Evolutionary conservation across 2,113 vertebrate genomes (phyloP).

Genomic region (Zosterops borbonicus): DNA sequence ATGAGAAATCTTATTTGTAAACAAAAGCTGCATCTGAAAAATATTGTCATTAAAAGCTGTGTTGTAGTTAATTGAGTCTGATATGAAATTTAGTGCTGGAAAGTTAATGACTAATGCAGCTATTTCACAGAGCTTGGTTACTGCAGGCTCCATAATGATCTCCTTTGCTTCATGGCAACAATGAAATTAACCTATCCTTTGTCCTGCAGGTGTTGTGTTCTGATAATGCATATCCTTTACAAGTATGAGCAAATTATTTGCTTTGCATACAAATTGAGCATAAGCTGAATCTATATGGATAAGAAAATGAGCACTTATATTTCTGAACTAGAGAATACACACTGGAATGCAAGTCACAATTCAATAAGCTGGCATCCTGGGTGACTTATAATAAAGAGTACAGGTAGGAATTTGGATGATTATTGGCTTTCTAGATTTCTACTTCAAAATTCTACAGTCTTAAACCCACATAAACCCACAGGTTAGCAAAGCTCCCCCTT

Average conservation of each 20-base stretch:
- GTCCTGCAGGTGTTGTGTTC: slow-evolving; percentile 81
- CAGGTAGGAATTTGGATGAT: not conserved
- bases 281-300: slow-evolving; percentile 64
- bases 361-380: not conserved
- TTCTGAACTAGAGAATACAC: slow-evolving; percentile 26
- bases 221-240: slow-evolving; percentile 81
- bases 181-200: slow-evolving; percentile 84
- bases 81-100: slow-evolving; percentile 80
- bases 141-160: slow-evolving; percentile 76
- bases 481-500: not conserved
- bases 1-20: slow-evolving; percentile 79
- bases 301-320: slow-evolving; percentile 49
- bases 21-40: slow-evolving; percentile 77
- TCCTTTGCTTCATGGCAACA: slow-evolving; percentile 76
- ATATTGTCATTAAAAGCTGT: slow-evolving; percentile 80
- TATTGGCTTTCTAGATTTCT: not conserved
- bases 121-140: slow-evolving; percentile 81
- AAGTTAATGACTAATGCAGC: slow-evolving; percentile 81
- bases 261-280: slow-evolving; percentile 75
- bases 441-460: not conserved
- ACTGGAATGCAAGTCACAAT: not conserved
- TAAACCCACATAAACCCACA: not conserved
- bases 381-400: not conserved
- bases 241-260: slow-evolving; percentile 74
- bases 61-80: slow-evolving; percentile 82